Conservation (phyloP, 2,888 invertebrate species). For the Aspidiotus destructor region DNA sequence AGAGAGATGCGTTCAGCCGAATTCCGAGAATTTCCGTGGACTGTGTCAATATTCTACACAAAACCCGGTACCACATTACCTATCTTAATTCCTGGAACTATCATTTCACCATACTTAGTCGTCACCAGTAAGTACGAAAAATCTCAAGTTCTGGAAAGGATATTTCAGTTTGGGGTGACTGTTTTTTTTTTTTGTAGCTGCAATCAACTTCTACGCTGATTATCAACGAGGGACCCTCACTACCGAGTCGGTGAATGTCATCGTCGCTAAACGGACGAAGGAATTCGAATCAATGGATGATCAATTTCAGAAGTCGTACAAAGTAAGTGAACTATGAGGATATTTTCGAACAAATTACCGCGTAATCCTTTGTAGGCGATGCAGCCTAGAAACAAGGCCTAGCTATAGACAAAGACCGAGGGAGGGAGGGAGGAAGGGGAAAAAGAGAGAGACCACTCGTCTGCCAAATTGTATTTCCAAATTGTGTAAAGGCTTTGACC, state of each 20-base stretch:
- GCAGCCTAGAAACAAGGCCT: too few relatives aligned
- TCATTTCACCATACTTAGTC: background rate
- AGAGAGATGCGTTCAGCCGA: background rate
- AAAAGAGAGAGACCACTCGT: too few relatives aligned
- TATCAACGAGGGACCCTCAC: background rate
- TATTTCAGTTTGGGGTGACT: background rate
- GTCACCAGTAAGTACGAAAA: background rate
- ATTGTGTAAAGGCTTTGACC: too few relatives aligned
- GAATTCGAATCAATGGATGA: background rate
- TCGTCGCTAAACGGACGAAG: background rate
- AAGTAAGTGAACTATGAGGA: background rate
- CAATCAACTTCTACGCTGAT: conserved; percentile 1
- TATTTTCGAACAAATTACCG: background rate
- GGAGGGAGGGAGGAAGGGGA: too few relatives aligned
- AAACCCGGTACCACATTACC: background rate
- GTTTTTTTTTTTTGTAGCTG: background rate
- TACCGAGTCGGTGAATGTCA: background rate
- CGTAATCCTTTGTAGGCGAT: background rate
- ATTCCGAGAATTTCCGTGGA: background rate
- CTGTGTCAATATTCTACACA: background rate
- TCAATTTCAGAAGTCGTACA: background rate
- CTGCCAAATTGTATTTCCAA: too few relatives aligned
- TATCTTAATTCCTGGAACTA: background rate
- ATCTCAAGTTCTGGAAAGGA: background rate
- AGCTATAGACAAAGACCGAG: too few relatives aligned